phyloP scores from a whole-genome alignment of 1,140 invertebrate genomes.

The Cylas formicarius region DNA sequence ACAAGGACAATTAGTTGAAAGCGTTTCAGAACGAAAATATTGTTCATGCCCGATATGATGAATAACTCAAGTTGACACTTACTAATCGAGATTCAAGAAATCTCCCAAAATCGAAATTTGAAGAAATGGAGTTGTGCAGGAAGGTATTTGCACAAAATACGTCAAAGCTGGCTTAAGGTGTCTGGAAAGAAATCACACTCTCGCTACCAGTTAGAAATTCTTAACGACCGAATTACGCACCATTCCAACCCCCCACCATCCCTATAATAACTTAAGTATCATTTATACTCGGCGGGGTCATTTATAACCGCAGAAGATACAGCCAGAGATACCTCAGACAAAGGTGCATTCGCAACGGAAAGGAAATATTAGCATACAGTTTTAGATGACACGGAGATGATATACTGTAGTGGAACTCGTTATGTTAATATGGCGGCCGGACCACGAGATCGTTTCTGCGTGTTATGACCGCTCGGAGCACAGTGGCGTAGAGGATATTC shows the following conservation, averaged over 20 bases:
- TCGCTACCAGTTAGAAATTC: too few relatives aligned
- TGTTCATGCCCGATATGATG: too few relatives aligned
- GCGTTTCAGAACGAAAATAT: too few relatives aligned
- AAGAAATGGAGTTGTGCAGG: neutral
- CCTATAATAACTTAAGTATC: conserved; percentile 29
- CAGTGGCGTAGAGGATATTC: too few relatives aligned
- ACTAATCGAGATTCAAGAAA: too few relatives aligned
- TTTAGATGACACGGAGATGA: conserved; percentile 43
- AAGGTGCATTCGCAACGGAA: conserved; percentile 38
- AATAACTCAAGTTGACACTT: too few relatives aligned
- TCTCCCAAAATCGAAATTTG: too few relatives aligned
- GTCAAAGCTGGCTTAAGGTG: neutral
- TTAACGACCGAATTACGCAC: conserved; percentile 27
- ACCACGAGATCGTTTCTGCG: conserved; percentile 5
- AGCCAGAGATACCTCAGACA: conserved; percentile 33
- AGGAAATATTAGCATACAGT: conserved; percentile 41
- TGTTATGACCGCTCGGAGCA: conserved; percentile 7
- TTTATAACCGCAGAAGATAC: conserved; percentile 30
- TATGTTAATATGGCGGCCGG: conserved; percentile 38
- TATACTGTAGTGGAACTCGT: conserved; percentile 40
- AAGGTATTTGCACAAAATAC: neutral
- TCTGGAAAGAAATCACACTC: too few relatives aligned
- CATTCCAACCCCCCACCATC: too few relatives aligned
- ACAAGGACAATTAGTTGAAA: too few relatives aligned
- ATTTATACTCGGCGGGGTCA: conserved; percentile 24